Evolutionary conservation across 2,888 invertebrate species (phyloP).

Genomic region (Ophion ventricosus): DNA sequence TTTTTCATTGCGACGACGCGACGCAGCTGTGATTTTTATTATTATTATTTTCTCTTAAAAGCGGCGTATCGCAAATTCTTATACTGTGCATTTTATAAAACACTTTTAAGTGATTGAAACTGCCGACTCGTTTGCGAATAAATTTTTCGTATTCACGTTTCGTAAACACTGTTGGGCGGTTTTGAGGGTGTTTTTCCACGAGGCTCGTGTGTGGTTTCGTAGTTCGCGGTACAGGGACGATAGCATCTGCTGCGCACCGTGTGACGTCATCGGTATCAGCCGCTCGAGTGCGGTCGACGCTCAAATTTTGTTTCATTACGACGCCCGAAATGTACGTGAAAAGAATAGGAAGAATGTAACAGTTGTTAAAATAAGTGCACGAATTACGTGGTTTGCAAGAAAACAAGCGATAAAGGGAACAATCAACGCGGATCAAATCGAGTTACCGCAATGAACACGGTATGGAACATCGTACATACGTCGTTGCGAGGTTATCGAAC

Average conservation of each 20-base stretch:
- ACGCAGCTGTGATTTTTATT: too few species aligned
- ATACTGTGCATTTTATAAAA: too few species aligned
- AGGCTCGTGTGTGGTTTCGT: neutral
- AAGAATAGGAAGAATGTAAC: neutral
- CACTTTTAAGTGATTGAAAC: too few species aligned
- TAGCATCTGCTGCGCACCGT: neutral
- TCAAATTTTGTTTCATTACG: neutral
- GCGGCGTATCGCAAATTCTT: too few species aligned
- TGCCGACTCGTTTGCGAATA: too few species aligned
- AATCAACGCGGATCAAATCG: neutral
- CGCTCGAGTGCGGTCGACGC: neutral
- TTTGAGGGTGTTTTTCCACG: too few species aligned
- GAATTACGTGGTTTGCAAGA: neutral
- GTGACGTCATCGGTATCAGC: neutral
- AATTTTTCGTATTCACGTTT: too few species aligned
- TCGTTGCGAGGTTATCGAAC: conserved; percentile 47
- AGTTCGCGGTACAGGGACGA: neutral
- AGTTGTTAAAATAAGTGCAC: neutral
- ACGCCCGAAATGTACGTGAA: neutral
- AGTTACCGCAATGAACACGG: conserved; percentile 1
- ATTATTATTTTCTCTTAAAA: too few species aligned
- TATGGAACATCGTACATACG: conserved; percentile 12
- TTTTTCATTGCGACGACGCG: too few species aligned
- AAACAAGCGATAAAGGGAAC: neutral
- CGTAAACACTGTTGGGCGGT: too few species aligned